Conservation (phyloP, 2,113 vertebrate genomes). For the Fulmarus glacialis region DNA sequence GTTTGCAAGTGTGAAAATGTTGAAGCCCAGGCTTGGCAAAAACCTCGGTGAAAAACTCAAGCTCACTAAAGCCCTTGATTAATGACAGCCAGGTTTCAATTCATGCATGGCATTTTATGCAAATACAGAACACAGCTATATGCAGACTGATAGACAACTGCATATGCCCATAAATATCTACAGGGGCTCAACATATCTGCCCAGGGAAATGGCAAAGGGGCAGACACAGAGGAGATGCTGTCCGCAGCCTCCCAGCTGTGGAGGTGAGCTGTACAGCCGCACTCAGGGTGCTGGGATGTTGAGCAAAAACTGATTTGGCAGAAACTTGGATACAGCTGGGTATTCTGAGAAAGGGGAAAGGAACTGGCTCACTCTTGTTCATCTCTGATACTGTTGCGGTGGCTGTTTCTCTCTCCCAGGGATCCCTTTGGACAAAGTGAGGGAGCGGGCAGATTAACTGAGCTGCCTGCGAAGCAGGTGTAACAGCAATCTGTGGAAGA, state of each 20-base stretch:
- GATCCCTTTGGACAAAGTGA: not conserved
- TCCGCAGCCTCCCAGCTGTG: not conserved
- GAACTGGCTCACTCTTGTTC: not conserved
- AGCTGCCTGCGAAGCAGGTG: not conserved
- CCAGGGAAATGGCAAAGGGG: not conserved
- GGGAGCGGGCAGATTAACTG: not conserved
- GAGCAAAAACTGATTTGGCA: not conserved
- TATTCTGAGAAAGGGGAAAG: not conserved
- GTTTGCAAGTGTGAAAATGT: not conserved
- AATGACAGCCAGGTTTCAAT: slow-evolving; percentile 22
- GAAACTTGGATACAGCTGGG: not conserved
- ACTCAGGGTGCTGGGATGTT: not conserved
- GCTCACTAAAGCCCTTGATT: slow-evolving; percentile 8
- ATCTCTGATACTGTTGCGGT: not conserved
- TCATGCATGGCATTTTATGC: not conserved
- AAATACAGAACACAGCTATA: not conserved
- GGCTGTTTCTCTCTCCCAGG: not conserved
- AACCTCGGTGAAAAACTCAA: not conserved
- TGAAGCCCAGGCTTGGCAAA: slow-evolving; percentile 6
- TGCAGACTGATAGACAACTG: not conserved
- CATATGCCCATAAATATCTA: not conserved
- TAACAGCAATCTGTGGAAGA: not conserved
- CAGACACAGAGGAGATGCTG: not conserved
- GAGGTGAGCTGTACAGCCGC: not conserved
- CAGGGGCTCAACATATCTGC: not conserved